Conservation (phyloP, 2,113 vertebrate genomes). For the Eurypyga helias region DNA sequence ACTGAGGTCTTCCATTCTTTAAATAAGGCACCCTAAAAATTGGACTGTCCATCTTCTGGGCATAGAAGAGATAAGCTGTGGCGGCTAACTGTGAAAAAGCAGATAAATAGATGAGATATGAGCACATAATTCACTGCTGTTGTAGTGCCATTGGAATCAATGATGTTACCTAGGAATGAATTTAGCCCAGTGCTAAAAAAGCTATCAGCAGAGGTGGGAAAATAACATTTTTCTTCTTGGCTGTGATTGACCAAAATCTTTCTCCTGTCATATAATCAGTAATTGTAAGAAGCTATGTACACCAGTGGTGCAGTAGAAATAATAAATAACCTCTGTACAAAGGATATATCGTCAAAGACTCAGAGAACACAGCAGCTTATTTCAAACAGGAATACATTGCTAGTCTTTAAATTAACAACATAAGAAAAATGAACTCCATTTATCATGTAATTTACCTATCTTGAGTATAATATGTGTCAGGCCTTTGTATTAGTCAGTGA, state of each 20-base stretch:
- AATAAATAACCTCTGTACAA: conserved; percentile 5
- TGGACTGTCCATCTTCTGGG: background rate
- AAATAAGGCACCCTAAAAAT: background rate
- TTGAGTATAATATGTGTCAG: background rate
- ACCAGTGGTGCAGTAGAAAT: background rate
- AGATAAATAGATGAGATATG: background rate
- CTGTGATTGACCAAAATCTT: conserved; percentile 15
- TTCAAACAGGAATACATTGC: background rate
- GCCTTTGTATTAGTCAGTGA: background rate
- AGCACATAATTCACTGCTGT: background rate
- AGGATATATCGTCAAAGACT: background rate
- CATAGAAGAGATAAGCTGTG: background rate
- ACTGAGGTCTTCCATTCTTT: background rate
- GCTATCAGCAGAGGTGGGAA: background rate
- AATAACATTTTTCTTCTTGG: background rate
- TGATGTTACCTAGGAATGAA: background rate
- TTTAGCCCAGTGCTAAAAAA: conserved; percentile 1
- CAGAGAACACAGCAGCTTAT: background rate
- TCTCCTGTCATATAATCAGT: conserved; percentile 12
- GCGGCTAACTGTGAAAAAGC: background rate
- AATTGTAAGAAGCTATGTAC: conserved; percentile 7
- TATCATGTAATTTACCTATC: background rate
- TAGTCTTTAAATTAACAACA: conserved; percentile 11
- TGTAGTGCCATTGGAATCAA: background rate
- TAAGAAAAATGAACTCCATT: conserved; percentile 18